phyloP scores from a whole-genome alignment of 2,888 invertebrate genomes.

The Lutraria lutraria region DNA sequence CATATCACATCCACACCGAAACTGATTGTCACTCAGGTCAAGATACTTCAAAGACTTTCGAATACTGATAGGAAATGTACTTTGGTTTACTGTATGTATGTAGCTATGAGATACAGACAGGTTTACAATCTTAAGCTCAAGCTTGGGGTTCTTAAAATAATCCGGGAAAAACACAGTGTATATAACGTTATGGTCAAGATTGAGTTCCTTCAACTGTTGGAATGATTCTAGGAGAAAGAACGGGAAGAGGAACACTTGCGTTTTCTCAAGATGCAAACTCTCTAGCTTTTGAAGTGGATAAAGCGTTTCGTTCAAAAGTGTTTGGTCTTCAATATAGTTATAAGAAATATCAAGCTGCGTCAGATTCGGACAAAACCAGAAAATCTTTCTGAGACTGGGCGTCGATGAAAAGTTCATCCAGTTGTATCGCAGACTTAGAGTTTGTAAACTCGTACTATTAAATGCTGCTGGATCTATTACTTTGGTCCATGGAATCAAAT shows the following conservation, averaged over 20 bases:
- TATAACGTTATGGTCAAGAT: slow-evolving; percentile 39
- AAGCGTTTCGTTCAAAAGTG: slow-evolving; percentile 21
- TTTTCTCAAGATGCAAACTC: slow-evolving; percentile 2
- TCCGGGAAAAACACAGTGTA: neutral
- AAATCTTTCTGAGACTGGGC: neutral
- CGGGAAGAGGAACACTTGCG: slow-evolving; percentile 12
- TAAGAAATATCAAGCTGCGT: slow-evolving; percentile 17
- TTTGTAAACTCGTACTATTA: neutral
- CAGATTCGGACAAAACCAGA: slow-evolving; percentile 41
- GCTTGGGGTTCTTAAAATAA: neutral
- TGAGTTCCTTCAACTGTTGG: slow-evolving; percentile 23
- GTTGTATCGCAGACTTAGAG: neutral
- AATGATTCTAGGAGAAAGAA: slow-evolving; percentile 20
- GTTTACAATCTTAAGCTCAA: neutral
- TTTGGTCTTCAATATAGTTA: slow-evolving; percentile 17
- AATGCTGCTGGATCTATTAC: slow-evolving; percentile 12
- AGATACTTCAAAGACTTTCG: slow-evolving; percentile 16
- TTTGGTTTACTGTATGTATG: slow-evolving; percentile 30
- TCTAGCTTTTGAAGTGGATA: slow-evolving; percentile 39
- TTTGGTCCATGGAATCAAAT: slow-evolving; percentile 29
- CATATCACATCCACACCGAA: slow-evolving; percentile 55
- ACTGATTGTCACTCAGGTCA: slow-evolving; percentile 53
- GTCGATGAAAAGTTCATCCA: slow-evolving; percentile 26
- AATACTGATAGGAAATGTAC: slow-evolving; percentile 20
- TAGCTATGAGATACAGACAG: slow-evolving; percentile 7